These are phyloP conservation scores for Tapera naevia DNA, from an alignment of 2,797 vertebrate species.

Conservation along the genomic window DNA sequence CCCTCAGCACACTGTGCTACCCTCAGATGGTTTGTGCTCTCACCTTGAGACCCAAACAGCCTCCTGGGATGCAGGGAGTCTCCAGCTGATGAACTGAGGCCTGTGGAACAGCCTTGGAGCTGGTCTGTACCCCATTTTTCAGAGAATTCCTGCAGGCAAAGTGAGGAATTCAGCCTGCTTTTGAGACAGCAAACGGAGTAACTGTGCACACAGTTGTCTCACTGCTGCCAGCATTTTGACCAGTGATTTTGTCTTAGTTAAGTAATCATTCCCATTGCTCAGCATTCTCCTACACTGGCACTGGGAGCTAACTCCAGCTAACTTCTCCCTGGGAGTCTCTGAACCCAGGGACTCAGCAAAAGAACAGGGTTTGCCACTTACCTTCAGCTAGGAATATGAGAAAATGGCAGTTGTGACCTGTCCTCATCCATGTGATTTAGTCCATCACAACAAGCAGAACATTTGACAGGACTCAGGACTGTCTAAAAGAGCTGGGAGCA, in stretches of 20 bases:
- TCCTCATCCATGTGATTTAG: neutral
- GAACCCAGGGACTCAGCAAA: neutral
- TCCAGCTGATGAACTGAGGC: neutral
- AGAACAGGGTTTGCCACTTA: neutral
- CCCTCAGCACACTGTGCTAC: neutral
- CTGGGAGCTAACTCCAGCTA: neutral
- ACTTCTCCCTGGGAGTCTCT: neutral
- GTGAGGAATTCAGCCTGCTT: neutral
- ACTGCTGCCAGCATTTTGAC: constrained; percentile 9
- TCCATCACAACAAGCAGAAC: neutral
- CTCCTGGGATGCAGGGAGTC: neutral
- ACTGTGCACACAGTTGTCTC: neutral
- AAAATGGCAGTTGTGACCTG: neutral
- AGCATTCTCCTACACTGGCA: neutral
- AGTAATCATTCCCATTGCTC: neutral
- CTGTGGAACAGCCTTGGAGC: neutral
- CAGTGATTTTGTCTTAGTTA: accelerated
- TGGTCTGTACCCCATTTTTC: neutral
- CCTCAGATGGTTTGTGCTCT: neutral
- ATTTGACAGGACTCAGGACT: neutral
- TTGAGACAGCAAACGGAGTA: neutral
- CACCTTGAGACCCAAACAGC: neutral
- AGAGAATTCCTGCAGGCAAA: constrained; percentile 19
- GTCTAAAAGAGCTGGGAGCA: neutral
- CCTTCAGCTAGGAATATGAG: neutral